Base-by-base conservation (phyloP, 2,797 vertebrate genomes). In the Dendrocincla fuliginosa region DNA sequence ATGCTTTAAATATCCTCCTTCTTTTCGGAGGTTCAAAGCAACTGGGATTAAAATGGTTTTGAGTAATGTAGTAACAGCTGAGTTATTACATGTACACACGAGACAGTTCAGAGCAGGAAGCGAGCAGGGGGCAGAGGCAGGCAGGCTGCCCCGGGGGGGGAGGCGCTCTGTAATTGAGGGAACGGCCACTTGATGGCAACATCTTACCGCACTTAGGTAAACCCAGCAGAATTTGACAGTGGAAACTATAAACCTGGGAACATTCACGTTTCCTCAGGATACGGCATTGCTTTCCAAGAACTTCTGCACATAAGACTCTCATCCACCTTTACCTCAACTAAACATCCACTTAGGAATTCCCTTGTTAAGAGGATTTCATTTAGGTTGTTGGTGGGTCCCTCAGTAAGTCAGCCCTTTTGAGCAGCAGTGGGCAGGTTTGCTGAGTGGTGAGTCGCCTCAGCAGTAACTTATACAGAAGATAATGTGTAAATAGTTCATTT, bases 101-200 rank as follows among this genome's bases (percentile, higher is more conserved):
- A 10, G 65, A 3, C 25, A 2, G 13, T 4, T 67, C 28, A 6
- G 57, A 6, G 16, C 10, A 55, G 65, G 28, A 33, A n/a, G 10
- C 16, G 18, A 7, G 6, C 35, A 46, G 16, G 14, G 13, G 41
- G 44, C 27, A 11, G 28, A 5, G 35, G 53, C 84, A 18, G 33
- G 19, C 14, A 46, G 32, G 13, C 30, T 44, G 22, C 49, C 77
- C 69, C 50, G 13, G 32, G n/a, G 71, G 71, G 47, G 55, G 57
- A 67, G 60, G 59, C 39, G 75, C 75, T 23, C 13, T 96, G 97
- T 83, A 86, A n/a, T 91, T 52, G 77, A 63, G 32, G 3, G 27
- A 60, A 5, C 32, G 73, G 65, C 97, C 98, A 89, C 98, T 89
- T 16, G 98, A 93, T 97, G 97, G 97, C 97, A 96, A 94, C 86